Evolutionary conservation across 2,797 vertebrate species (phyloP).

Genomic region (Hippoglossus hippoglossus): DNA sequence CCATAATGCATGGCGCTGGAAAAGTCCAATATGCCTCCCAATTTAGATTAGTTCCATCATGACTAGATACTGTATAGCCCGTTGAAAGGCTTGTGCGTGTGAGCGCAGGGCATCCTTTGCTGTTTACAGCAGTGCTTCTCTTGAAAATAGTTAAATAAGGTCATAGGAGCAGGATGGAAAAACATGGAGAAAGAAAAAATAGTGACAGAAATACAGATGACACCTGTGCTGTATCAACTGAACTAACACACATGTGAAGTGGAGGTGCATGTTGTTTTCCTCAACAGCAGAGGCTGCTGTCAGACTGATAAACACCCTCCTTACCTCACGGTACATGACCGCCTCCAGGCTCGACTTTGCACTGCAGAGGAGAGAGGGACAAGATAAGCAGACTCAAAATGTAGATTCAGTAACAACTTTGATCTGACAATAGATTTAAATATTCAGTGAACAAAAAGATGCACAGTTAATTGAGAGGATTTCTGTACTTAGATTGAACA

Average conservation of each 20-base stretch:
- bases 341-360: slow-evolving; percentile 89
- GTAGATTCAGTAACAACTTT: background rate
- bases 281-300: slow-evolving; percentile 63
- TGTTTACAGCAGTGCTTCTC: slow-evolving; percentile 4
- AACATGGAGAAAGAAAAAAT: slow-evolving; percentile 46
- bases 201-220: slow-evolving; percentile 46
- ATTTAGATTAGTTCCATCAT: slow-evolving; percentile 34
- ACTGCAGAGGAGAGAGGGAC: slow-evolving; percentile 61
- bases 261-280: slow-evolving; percentile 40
- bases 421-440: background rate
- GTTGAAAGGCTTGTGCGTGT: slow-evolving; percentile 14
- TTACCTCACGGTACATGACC: slow-evolving; percentile 89
- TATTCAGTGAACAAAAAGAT: background rate
- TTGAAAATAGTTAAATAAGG: slow-evolving; percentile 23
- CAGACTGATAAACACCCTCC: slow-evolving; percentile 37
- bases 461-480: background rate
- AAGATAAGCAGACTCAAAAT: background rate
- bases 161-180: slow-evolving; percentile 50
- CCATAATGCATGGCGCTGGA: slow-evolving; percentile 63
- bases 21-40: slow-evolving; percentile 40
- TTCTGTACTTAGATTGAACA: slow-evolving; percentile 85
- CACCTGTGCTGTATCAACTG: slow-evolving; percentile 12
- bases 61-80: slow-evolving; percentile 9
- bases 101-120: slow-evolving; percentile 16
- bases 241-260: slow-evolving; percentile 27